Base-by-base conservation (phyloP, 1,140 invertebrate genomes). In the Dinothrombium tinctorium region DNA sequence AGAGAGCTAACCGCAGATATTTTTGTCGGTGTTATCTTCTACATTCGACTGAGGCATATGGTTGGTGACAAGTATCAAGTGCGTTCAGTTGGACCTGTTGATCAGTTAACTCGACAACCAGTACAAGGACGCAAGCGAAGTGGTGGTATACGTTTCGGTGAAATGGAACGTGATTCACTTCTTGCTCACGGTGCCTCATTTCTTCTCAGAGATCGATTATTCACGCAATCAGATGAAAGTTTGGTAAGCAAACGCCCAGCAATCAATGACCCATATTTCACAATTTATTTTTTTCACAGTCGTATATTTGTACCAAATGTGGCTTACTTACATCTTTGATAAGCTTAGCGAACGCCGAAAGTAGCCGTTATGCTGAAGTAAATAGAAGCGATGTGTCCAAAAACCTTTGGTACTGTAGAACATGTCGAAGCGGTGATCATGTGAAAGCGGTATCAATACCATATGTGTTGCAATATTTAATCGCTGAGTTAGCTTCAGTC, bases 91-190 rank as follows among this genome's bases (percentile, higher is more conserved):
- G 92, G 92, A 11, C 72, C 83, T 0, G 68, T 87, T 11, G 89
- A 98, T 56, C 62, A 68, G 2, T 51, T 92, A 7, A 95, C 87
- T 0, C 70, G 75, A 23, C 89, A 96, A 56, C 90, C 90, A 0
- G 72, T 95, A 28, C 87, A 94, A 67, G 69, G 69, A 11, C 53
- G 69, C 2, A 74, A 82, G 53, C 69, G 74, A 52, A 84, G 80
- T 9, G 92, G 92, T 38, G 92, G 92, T 45, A 78, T 96, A 28
- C 67, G 92, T 42, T 90, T 98, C 55, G 94, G 94, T 44, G 94
- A 99, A 65, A 99, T 99, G 94, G 94, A 99, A 66, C 69, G 92
- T 37, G 94, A 99, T 64, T 76, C 81, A 9, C 63, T 99, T 11
- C 74, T 98, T 33, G 78, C 89, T 31, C 92, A 98, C 58, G 92